Evolutionary conservation across 2,888 invertebrate genomes (phyloP), one percentile per base, ranked within the genome.

Genomic region (Limnephilus rhombicus): DNA sequence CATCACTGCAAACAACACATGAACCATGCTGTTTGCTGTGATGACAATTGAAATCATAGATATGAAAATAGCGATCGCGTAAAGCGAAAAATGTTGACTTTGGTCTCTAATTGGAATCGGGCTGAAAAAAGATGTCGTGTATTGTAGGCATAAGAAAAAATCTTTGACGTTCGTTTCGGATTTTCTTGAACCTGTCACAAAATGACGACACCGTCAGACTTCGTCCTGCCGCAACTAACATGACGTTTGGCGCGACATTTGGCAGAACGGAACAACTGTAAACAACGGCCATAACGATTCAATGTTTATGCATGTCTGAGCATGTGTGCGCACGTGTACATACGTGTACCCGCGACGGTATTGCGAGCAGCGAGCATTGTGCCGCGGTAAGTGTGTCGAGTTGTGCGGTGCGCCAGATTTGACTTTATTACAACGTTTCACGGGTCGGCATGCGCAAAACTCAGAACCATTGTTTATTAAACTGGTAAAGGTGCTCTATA

Each of bases 231-330:
- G 9, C 24, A 68, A 68, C 68, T 24, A 68, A 24, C 24, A 9
- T 68, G 68, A 68, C 68, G 68, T 68, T 68, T 68, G 68, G 68
- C 68, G 68, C 68, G 68, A 68, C 68, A 68, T 68, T 68, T 68
- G 68, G n/a, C 68, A n/a, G 68, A 9, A 68, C 68, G 68, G 68
- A 68, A 68, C 68, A 68, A 68, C 68, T 68, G 68, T 68, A 68
- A 68, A 68, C 68, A 9, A 9, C 68, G 68, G 68, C 68, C 68
- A 68, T 68, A 68, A 68, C n/a, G 68, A 1, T 24, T n/a, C 68
- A n/a, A n/a, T 68, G 68, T 68, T 68, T 68, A 68, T 68, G 68
- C 68, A 68, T 68, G 68, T 68, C 68, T 68, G 68, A 7, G 24
- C 68, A 68, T 68, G 68, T 68, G 24, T n/a, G 68, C 68, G 68